These are phyloP conservation scores for Leptodactylus fallax DNA, from an alignment of 2,797 vertebrate genomes.

Conservation along the genomic window DNA sequence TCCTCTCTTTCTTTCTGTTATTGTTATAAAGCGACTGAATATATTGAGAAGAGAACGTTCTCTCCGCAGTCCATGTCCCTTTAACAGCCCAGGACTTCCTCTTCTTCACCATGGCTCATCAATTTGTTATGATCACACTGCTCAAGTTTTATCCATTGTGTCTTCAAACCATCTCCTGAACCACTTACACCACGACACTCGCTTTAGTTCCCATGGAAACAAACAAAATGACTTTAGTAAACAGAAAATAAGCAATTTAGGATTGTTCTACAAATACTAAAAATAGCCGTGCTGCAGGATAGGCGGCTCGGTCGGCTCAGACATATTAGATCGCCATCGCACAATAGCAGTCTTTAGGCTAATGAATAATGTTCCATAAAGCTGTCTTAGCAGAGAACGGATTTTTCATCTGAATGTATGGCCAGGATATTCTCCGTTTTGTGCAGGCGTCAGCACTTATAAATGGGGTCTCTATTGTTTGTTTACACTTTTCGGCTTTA, in stretches of 20 bases:
- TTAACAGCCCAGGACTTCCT: background rate
- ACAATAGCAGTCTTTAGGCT: constrained; percentile 69
- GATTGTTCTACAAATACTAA: constrained; percentile 76
- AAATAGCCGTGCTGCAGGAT: constrained; percentile 79
- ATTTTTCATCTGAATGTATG: constrained; percentile 30
- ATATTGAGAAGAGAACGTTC: background rate
- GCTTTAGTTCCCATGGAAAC: constrained; percentile 80
- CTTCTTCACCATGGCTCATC: background rate
- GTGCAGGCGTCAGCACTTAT: constrained; percentile 44
- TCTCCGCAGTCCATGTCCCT: background rate
- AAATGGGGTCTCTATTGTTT: constrained; percentile 33
- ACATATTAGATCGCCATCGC: constrained; percentile 71
- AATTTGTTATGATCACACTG: constrained; percentile 38
- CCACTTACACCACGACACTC: constrained; percentile 75
- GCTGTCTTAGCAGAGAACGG: constrained; percentile 37
- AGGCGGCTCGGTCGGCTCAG: constrained; percentile 71
- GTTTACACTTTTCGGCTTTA: background rate
- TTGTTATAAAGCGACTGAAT: background rate
- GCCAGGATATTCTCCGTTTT: background rate
- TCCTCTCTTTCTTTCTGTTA: no score
- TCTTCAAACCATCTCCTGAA: constrained; percentile 77
- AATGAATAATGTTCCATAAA: constrained; percentile 68
- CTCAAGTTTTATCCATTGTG: constrained; percentile 70
- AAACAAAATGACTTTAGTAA: constrained; percentile 79
- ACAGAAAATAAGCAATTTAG: constrained; percentile 84